phyloP scores from a whole-genome alignment of 2,797 vertebrate species.

The Avahi laniger region DNA sequence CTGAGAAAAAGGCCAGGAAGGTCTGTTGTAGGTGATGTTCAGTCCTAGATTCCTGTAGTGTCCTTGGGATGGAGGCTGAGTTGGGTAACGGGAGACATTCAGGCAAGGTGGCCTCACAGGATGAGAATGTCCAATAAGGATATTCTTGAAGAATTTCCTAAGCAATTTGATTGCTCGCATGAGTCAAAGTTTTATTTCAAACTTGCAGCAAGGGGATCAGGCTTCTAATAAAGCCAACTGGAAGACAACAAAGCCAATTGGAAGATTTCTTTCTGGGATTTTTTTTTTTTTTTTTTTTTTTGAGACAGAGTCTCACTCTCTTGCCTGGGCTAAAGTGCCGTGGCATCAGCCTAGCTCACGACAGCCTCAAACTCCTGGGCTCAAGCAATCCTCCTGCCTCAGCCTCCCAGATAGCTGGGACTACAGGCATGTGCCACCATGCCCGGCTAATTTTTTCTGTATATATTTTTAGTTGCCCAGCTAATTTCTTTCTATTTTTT shows the following conservation, averaged over 20 bases:
- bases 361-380: too few species aligned
- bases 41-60: background rate
- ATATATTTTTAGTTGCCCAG: too few species aligned
- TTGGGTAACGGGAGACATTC: background rate
- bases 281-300: background rate
- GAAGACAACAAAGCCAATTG: background rate
- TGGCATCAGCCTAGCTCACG: too few species aligned
- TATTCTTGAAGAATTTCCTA: background rate
- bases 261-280: background rate
- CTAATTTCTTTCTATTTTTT: too few species aligned
- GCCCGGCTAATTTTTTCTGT: too few species aligned
- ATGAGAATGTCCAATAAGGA: background rate
- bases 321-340: too few species aligned
- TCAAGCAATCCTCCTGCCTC: too few species aligned
- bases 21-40: rapidly evolving
- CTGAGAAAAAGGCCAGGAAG: background rate
- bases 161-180: background rate
- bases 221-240: background rate
- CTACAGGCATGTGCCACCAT: too few species aligned
- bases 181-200: background rate
- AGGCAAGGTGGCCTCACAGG: background rate
- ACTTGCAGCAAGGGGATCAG: background rate
- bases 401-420: too few species aligned
- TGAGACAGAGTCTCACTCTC: too few species aligned
- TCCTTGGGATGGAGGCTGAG: background rate